Base-by-base conservation (phyloP, 2,113 vertebrate species). In the Syrmaticus mikado region DNA sequence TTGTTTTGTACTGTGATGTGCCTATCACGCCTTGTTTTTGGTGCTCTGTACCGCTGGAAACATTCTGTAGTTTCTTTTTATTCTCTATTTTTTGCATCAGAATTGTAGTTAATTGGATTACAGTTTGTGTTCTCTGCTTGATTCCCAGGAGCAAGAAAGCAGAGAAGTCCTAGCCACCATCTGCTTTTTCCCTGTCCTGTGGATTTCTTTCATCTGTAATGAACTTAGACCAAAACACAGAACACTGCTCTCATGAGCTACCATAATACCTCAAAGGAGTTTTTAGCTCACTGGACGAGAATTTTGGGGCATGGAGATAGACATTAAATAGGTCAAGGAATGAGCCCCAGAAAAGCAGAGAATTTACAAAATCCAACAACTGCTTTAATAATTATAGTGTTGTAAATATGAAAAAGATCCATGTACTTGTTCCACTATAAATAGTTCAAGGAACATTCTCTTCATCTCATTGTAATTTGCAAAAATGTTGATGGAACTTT, bases 151-250 rank as follows among this genome's bases (percentile, higher is more conserved):
- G 58, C 38, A 53, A 76, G 77, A 86, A 86, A 86, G 52, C 32
- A 80, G 36, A 32, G 73, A 66, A 95, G 36, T 71, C 58, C 21
- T 61, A 72, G 25, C 13, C 57, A 66, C 85, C 58, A 62, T 86
- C 73, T 91, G 82, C 64, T 91, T 86, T 67, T 67, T 19, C 45
- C 11, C 6, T 4, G 2, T 89, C 62, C 67, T 89, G 40, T 82
- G 76, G 48, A 85, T 85, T 78, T 89, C 85, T 92, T 92, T 86
- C 28, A 78, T 89, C 53, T 78, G 21, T 86, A 52, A 60, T 70
- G n/a, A 92, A 78, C 66, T 78, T 8, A 0, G 38, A 82, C 66
- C 61, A 74, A 86, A 89, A 58, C n/a, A 73, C 66, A 36, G 61
- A 73, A 30, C 1, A 4, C 65, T 82, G 32, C 58, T 66, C 66